phyloP scores from a whole-genome alignment of 2,888 invertebrate species.

The Ectemnius cavifrons region DNA sequence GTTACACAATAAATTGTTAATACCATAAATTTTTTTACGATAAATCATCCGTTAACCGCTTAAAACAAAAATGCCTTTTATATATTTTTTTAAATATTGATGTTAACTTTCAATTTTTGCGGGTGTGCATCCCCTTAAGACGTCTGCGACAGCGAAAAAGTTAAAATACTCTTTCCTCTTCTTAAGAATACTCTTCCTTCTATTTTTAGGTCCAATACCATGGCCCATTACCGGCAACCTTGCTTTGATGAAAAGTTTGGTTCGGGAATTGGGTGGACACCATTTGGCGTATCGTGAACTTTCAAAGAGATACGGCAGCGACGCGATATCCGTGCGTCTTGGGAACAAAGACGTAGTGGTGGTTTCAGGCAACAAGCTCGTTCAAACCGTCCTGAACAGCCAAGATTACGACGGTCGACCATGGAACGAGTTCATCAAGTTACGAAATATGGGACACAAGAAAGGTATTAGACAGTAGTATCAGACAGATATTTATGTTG shows the following conservation, averaged over 20 bases:
- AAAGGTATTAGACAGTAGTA: conserved; percentile 77
- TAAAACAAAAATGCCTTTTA: too few species aligned
- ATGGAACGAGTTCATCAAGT: conserved; percentile 82
- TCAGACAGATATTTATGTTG: too few species aligned
- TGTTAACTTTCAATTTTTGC: too few species aligned
- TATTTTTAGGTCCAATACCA: conserved; percentile 67
- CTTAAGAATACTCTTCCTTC: too few species aligned
- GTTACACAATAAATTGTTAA: too few species aligned
- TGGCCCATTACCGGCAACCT: conserved; percentile 72
- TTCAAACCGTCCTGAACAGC: conserved; percentile 80
- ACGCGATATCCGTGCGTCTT: conserved; percentile 62
- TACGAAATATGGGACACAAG: conserved; percentile 83
- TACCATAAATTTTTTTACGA: too few species aligned
- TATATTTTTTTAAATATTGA: too few species aligned
- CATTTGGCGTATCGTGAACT: conserved; percentile 68
- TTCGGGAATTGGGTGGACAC: conserved; percentile 62
- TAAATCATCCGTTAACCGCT: too few species aligned
- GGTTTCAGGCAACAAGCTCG: conserved; percentile 79
- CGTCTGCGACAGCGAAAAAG: too few species aligned
- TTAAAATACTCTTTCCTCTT: too few species aligned
- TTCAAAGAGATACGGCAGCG: conserved; percentile 63
- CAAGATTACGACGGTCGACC: conserved; percentile 84
- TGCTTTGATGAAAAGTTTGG: conserved; percentile 53
- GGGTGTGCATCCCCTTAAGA: too few species aligned
- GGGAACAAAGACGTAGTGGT: conserved; percentile 70